Base-by-base conservation (phyloP, 2,113 vertebrate genomes). In the Vulpes lagopus region DNA sequence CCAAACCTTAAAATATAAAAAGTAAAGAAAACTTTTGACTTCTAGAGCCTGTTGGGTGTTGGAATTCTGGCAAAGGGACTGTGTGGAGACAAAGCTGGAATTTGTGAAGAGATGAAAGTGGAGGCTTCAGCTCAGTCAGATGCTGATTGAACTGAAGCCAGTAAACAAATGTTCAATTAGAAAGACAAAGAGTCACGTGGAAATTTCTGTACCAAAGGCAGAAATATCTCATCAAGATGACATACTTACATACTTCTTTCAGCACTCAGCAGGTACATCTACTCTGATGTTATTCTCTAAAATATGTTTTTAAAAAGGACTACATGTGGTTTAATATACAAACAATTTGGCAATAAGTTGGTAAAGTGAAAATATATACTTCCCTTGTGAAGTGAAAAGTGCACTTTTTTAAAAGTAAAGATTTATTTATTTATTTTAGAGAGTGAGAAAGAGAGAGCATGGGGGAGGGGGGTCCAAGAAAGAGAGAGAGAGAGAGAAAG, bases 331-430 rank as follows among this genome's bases (percentile, higher is more conserved):
- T 89, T 89, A 90, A 57, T 85, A 91, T 55, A 11, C 71, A 76
- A 23, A 93, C 0, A n/a, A 81, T 27, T 20, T 2, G 12, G 67
- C 10, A 49, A 85, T n/a, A 25, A 76, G 78, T 43, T 82, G 59
- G 49, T n/a, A 30, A 82, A 71, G 11, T 91, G 17, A 96, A 95
- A 94, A 81, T 64, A 89, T n/a, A 43, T 43, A 43, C 43, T 43
- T 43, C 43, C 7, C 6, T 43, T 43, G 43, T 43, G 43, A 43
- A 43, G 43, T 43, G 43, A 43, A 43, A 43, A 43, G 16, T n/a
- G 30, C 2, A 67, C 30, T 32, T 67, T 67, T 67, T 67, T 32
- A 8, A 32, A 67, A 32, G 65, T 59, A 19, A 59, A 59, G 57
- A 20, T 59, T 59, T 59, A 20, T 19, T 59, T 59, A 59, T 59